Conservation (phyloP, 2,797 vertebrate species). For the Serranus cabrilla region DNA sequence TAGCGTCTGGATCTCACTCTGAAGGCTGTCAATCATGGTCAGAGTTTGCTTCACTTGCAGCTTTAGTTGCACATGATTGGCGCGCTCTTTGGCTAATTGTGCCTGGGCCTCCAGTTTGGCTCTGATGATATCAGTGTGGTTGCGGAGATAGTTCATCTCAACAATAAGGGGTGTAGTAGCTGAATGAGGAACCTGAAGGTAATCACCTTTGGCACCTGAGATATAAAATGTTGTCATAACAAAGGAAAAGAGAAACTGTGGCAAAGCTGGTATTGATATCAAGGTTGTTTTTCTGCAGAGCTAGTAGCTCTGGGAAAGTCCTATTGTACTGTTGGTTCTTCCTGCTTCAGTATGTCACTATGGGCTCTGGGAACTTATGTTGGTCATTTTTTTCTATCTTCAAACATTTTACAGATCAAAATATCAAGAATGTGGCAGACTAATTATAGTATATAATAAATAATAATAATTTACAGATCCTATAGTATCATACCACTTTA, state of each 20-base stretch:
- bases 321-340: not conserved
- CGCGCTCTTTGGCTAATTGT: slow-evolving; percentile 31
- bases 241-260: not conserved
- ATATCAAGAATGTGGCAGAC: not conserved
- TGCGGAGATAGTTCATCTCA: slow-evolving; percentile 69
- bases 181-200: slow-evolving; percentile 45
- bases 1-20: slow-evolving; percentile 48
- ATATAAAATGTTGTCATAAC: slow-evolving; percentile 2
- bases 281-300: not conserved
- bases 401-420: not conserved
- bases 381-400: not conserved
- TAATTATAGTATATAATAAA: not conserved
- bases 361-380: not conserved
- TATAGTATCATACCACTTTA: not conserved
- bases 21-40: slow-evolving; percentile 36
- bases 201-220: slow-evolving; percentile 66
- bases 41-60: slow-evolving; percentile 46
- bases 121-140: slow-evolving; percentile 56
- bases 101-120: slow-evolving; percentile 31
- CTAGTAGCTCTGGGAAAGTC: not conserved
- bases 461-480: slow-evolving; percentile 5
- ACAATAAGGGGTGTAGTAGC: slow-evolving; percentile 31
- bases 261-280: not conserved
- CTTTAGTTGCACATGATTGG: slow-evolving; percentile 14
- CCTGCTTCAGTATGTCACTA: not conserved